A percentile compares a stretch with the other conserved stretches of the same genome.
Evolutionary conservation across 2,888 invertebrate genomes (phyloP).

Genomic region (Trichopoda pennipes): DNA sequence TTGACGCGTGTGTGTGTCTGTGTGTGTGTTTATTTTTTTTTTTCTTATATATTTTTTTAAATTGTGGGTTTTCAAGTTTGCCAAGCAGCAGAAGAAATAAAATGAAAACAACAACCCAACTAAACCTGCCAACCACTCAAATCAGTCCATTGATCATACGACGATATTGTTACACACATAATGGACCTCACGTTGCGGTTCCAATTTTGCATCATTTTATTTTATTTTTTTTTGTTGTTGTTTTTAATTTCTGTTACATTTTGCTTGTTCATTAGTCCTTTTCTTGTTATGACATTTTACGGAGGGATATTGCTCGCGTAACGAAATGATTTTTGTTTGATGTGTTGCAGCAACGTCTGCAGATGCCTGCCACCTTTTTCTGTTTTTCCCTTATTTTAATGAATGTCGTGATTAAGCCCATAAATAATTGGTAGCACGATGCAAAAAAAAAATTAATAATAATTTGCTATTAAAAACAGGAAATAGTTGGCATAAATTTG

Average conservation of each 20-base stretch:
- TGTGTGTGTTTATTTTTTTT: neutral
- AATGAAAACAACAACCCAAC: neutral
- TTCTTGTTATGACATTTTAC: constrained; percentile 57
- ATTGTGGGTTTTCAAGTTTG: constrained; percentile 59
- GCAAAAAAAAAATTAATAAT: no score
- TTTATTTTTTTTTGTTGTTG: neutral
- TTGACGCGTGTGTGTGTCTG: constrained; percentile 18
- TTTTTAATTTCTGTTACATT: constrained; percentile 36
- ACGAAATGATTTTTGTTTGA: constrained; percentile 40
- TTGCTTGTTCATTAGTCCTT: constrained; percentile 61
- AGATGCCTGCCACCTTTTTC: constrained; percentile 12
- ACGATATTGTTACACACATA: constrained; percentile 41
- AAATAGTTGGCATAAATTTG: constrained; percentile 3
- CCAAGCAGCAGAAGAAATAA: constrained; percentile 10
- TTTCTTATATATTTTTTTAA: neutral
- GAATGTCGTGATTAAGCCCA: constrained; percentile 23
- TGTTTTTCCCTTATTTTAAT: constrained; percentile 8
- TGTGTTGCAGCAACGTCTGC: constrained; percentile 13
- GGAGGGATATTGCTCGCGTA: constrained; percentile 30
- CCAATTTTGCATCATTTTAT: constrained; percentile 19
- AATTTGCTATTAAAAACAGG: constrained; percentile 14
- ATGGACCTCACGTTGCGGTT: constrained; percentile 63
- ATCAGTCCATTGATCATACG: constrained; percentile 49
- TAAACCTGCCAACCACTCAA: constrained; percentile 21
- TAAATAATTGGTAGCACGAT: constrained; percentile 12